Evolutionary conservation across 1,140 invertebrate genomes (phyloP).

Genomic region (honey bee (Apis mellifera)): DNA sequence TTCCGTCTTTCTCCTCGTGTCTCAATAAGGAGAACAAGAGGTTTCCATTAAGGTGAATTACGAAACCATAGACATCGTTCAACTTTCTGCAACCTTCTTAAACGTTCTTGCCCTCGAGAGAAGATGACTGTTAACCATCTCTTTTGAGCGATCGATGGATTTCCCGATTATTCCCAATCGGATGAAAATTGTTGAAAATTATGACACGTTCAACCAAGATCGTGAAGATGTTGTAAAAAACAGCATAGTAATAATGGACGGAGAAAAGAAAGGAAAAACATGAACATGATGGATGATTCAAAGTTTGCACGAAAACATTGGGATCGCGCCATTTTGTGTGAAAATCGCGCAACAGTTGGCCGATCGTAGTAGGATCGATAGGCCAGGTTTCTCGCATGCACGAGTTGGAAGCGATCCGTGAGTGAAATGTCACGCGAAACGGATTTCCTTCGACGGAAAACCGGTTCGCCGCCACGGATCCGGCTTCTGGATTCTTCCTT

Average conservation of each 20-base stretch:
- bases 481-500: not conserved
- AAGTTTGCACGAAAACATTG: no score
- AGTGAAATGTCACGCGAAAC: slow-evolving; percentile 5
- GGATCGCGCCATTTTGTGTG: no score
- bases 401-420: not conserved
- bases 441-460: slow-evolving; percentile 39
- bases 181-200: no score
- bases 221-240: no score
- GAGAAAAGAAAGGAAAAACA: not conserved
- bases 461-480: slow-evolving; percentile 31
- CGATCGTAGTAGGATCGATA: slow-evolving; percentile 27
- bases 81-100: not conserved
- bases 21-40: not conserved
- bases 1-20: not conserved
- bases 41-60: not conserved
- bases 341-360: slow-evolving; percentile 27
- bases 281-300: not conserved
- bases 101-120: no score
- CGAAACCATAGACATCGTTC: not conserved
- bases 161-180: no score
- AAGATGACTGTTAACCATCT: no score
- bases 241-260: no score
- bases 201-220: not conserved
- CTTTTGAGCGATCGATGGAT: no score
- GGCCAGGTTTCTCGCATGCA: not conserved